Evolutionary conservation across 1,140 invertebrate species (phyloP).

Genomic region (Telenomus remus): DNA sequence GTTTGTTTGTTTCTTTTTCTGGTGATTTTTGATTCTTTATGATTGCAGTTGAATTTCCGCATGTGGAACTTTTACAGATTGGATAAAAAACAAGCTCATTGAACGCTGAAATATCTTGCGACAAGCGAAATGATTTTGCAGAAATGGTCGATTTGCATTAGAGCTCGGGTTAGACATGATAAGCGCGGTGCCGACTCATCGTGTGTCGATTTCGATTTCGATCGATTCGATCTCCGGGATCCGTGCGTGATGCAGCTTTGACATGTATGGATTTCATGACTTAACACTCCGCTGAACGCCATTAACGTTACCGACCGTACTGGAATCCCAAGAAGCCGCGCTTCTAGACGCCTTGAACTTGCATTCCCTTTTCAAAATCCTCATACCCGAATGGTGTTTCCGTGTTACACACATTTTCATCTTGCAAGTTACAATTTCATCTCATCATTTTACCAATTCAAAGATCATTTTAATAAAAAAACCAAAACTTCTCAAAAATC

Average conservation of each 20-base stretch:
- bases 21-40: too few species aligned
- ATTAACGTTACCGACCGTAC: slow-evolving; percentile 56
- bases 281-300: slow-evolving; percentile 53
- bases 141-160: too few species aligned
- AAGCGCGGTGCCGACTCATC: neutral
- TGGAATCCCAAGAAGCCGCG: slow-evolving; percentile 57
- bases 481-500: too few species aligned
- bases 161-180: too few species aligned
- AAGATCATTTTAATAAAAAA: too few species aligned
- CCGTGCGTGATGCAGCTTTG: slow-evolving; percentile 21
- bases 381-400: slow-evolving; percentile 53
- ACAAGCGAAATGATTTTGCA: too few species aligned
- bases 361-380: slow-evolving; percentile 57
- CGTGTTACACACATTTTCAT: slow-evolving; percentile 52
- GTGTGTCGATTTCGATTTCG: slow-evolving; percentile 3
- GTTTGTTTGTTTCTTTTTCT: too few species aligned
- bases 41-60: too few species aligned
- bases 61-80: too few species aligned
- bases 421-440: slow-evolving; percentile 37
- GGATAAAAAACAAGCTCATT: too few species aligned
- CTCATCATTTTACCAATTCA: too few species aligned
- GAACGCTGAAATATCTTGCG: too few species aligned
- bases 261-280: slow-evolving; percentile 49
- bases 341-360: slow-evolving; percentile 59
- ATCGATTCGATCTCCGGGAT: slow-evolving; percentile 31